Percentiles rank a stretch among this genome's conserved stretches.
Evolutionary conservation across 92 coral and sea anemone genomes (phyloP).

Genomic region (Paragorgia papillata): DNA sequence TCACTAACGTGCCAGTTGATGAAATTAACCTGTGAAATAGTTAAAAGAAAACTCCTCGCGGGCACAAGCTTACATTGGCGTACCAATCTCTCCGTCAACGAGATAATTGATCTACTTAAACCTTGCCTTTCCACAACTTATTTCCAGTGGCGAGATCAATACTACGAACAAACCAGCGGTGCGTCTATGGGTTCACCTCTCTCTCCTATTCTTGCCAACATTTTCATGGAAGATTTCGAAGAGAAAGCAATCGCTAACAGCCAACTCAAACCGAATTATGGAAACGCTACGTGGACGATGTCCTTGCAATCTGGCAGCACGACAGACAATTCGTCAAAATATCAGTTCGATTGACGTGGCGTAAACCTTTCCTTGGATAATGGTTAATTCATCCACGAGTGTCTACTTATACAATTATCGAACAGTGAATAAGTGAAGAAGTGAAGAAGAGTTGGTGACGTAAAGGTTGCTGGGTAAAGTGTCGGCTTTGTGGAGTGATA

Average conservation of each 20-base stretch:
- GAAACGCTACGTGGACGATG: slow-evolving; percentile 18
- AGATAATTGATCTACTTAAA: neutral
- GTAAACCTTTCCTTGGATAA: neutral
- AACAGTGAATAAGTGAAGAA: slow-evolving; percentile 23
- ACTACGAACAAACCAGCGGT: slow-evolving; percentile 29
- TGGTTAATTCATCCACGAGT: too few species aligned
- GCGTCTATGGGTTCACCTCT: slow-evolving; percentile 21
- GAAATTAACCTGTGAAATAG: neutral
- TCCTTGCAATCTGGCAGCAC: slow-evolving; percentile 7
- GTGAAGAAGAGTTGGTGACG: slow-evolving; percentile 16
- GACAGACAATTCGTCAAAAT: too few species aligned
- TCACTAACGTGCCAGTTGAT: slow-evolving; percentile 37
- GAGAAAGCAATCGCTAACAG: neutral
- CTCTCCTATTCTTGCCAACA: slow-evolving; percentile 32
- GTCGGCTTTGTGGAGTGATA: neutral
- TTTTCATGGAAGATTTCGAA: slow-evolving; percentile 18
- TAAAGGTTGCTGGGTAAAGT: neutral
- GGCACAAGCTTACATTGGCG: neutral
- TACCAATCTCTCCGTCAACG: neutral
- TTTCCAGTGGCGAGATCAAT: slow-evolving; percentile 26
- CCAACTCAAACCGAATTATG: slow-evolving; percentile 6
- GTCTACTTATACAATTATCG: slow-evolving; percentile 26
- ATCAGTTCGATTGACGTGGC: too few species aligned
- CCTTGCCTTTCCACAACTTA: slow-evolving; percentile 12
- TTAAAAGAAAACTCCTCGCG: neutral